Evolutionary conservation across 2,797 vertebrate genomes (phyloP), one percentile per base, ranked within the genome.

Genomic region (Poeciliopsis gracilis): DNA sequence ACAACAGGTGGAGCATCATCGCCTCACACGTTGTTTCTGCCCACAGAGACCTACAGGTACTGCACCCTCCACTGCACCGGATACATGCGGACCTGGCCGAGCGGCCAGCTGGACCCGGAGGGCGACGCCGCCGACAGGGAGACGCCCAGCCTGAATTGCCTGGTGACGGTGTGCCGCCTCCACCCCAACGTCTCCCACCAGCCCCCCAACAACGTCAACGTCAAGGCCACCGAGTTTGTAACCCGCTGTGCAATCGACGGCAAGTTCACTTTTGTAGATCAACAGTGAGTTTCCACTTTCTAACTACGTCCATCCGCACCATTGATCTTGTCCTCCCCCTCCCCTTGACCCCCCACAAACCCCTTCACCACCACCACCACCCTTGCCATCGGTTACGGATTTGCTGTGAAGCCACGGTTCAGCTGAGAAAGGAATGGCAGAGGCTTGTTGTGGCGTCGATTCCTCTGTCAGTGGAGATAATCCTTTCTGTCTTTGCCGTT

Each of bases 61-160:
- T 98, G 97, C 85, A 98, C 98, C 78, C 97, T 99, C 87, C 97
- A 99, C 91, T 98, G 98, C 94, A 99, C 97, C 36, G 98, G 98
- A 73, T 99, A 99, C 93, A 93, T 99, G 94, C 97, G 97, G 80
- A 98, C 97, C 73, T 98, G 97, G 97, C 97, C 97, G 0, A 96
- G 97, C 72, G 96, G 96, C 70, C 97, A 97, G 90, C 95, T 97
- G 95, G 97, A 97, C 36, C 87, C 97, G 4, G 97, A 98, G 76
- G 95, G 92, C 0, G 97, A 79, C 0, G 43, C 97, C 51, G 88
- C 92, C 0, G 97, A 99, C 78, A 97, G 96, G 0, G 97, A 97
- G 80, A 94, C 95, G n/a, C 96, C 96, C 0, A 96, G 95, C 76
- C 93, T 98, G 74, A 97, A 96, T 93, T 99, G 98, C 93, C 95